Base-by-base conservation (phyloP, 2,888 invertebrate genomes). In the Eupithecia vulgata region DNA sequence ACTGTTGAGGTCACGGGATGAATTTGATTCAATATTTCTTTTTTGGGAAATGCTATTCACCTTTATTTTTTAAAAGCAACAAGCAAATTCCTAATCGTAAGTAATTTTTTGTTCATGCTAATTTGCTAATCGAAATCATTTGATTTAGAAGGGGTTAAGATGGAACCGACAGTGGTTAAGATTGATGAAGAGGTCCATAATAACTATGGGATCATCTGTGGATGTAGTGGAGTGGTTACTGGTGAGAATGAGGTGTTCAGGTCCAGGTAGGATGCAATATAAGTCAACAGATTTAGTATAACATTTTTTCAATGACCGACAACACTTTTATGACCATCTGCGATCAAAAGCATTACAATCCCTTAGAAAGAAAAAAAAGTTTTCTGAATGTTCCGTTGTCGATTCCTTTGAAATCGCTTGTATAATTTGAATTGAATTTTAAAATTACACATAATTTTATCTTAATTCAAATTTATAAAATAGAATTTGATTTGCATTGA, bases 141-240 rank as follows among this genome's bases (percentile, higher is more conserved):
- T 93, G 93, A 94, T 93, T 92, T 92, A 88, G 91, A 87, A 88
- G 86, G 88, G 90, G 89, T 88, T 88, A 90, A 84, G 87, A 76
- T 87, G 80, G 83, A 83, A 83, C 83, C 87, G 91, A 90, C 91
- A 89, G 88, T 90, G 91, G 85, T 86, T 83, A 89, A 92, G 92
- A 93, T 93, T 93, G 90, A 93, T 92, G 93, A 80, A 72, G 81
- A 80, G 79, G 17, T 40, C 13, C 21, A 42, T 67, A 65, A 40
- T 68, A 59, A 64, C 40, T 71, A 34, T 3, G 3, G 10, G 17
- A 34, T 37, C 30, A 42, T 66, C 66, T 70, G 66, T 70, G 65
- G 48, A 40, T 57, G 40, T 62, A 34, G 52, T 59, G 10, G 48
- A 48, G 34, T 61, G 45, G 17, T 34, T 42, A 12, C 8, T 12